These are phyloP conservation scores for Antheraea assamensis DNA, from an alignment of 2,888 invertebrate species.

Conservation along the genomic window DNA sequence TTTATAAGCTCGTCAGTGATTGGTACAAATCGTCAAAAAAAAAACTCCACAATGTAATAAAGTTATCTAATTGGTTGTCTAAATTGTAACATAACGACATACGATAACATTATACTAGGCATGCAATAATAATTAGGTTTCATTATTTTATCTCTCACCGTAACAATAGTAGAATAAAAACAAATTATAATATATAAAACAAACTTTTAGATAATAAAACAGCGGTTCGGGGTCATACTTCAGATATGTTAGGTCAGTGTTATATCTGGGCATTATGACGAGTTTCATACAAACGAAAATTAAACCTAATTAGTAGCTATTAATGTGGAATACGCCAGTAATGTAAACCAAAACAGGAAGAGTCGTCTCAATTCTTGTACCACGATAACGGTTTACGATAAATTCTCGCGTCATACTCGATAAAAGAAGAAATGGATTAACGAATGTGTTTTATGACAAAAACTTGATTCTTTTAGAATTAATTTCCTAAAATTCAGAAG, in stretches of 20 bases:
- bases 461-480: too few species aligned
- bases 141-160: not conserved
- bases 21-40: too few species aligned
- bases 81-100: not conserved
- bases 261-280: constrained; percentile 13
- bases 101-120: not conserved
- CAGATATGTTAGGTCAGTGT: constrained; percentile 19
- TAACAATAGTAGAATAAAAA: constrained; percentile 13
- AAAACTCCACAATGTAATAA: too few species aligned
- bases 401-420: not conserved
- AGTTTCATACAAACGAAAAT: constrained; percentile 4
- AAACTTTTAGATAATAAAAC: constrained; percentile 14
- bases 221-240: constrained; percentile 21
- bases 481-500: too few species aligned
- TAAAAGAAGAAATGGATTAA: not conserved
- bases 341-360: not conserved
- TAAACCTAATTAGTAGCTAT: constrained; percentile 13
- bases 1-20: too few species aligned
- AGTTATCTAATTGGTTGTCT: not conserved
- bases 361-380: not conserved
- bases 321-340: constrained; percentile 6
- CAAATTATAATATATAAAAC: constrained; percentile 6
- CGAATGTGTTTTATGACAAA: not conserved
- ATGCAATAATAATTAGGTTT: constrained; percentile 7
- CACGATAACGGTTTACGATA: not conserved